Evolutionary conservation across 2,888 invertebrate species (phyloP), one percentile per base, ranked within the genome.

Genomic region (Ariolimax columbianus): DNA sequence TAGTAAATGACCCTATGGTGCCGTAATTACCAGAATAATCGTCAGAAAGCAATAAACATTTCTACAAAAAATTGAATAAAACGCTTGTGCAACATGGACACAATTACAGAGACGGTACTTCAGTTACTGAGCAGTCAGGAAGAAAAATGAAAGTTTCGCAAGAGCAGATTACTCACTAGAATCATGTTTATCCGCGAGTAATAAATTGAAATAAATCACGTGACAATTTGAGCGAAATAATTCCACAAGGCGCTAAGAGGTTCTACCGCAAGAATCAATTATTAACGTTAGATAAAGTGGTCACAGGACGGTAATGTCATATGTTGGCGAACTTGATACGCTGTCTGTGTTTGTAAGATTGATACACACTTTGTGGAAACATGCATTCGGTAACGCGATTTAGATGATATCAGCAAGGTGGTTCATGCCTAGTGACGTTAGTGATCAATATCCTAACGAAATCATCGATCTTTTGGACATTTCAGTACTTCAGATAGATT

Each of bases 191-290:
- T 30, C 78, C 30, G 19, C 11, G 7, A 63, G 78, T 40, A 40
- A 63, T 63, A 63, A 78, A 78, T 59, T 78, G 40, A 78, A 78
- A 78, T 63, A 78, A 78, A 78, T 78, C 38, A n/a, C 30, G 3
- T 63, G 78, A 59, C 78, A 63, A 38, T 40, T 78, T 38, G 9
- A 59, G 4, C n/a, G 38, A 3, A 59, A 59, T 38, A 78, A 63
- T 38, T 78, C 36, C 59, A 63, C 26, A 38, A n/a, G 30, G 63
- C 38, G 63, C 38, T 78, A 55, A 78, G 63, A 78, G 78, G 14
- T 78, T 59, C 63, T 78, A 63, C n/a, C 7, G 26, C 9, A 19
- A 33, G 38, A 30, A 51, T 75, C 51, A 51, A 19, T 47, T 19
- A 19, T 51, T 75, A 47, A 33, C 0, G n/a, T 51, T 14, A 6